A percentile compares a stretch with the other conserved stretches of the same genome.
These are phyloP conservation scores for Stratiomys singularior DNA, from an alignment of 2,888 invertebrate species.

Conservation along the genomic window DNA sequence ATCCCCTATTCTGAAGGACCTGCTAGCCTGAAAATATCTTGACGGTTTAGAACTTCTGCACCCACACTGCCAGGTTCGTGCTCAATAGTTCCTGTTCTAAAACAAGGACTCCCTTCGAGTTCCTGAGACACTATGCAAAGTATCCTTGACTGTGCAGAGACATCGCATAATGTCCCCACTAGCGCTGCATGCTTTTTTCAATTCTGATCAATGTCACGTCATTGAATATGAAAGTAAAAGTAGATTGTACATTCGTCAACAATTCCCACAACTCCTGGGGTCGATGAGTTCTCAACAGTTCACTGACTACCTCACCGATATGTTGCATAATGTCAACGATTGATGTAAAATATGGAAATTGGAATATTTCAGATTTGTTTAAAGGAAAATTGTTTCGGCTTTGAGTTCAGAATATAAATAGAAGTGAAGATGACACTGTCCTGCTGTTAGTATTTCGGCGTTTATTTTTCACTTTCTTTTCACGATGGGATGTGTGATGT, in stretches of 20 bases:
- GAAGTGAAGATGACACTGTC: slow-evolving; percentile 19
- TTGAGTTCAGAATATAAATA: slow-evolving; percentile 6
- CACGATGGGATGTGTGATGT: too few species aligned
- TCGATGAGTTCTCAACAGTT: not conserved
- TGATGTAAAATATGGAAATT: slow-evolving; percentile 6
- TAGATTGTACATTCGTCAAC: not conserved
- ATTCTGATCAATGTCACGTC: not conserved
- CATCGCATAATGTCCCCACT: not conserved
- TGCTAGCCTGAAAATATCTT: too few species aligned
- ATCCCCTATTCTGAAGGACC: too few species aligned
- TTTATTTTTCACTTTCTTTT: too few species aligned
- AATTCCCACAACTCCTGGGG: not conserved
- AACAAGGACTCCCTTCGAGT: too few species aligned
- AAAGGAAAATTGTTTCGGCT: not conserved
- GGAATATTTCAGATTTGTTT: not conserved
- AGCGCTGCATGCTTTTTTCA: not conserved
- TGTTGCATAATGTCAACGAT: not conserved
- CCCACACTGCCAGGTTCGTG: too few species aligned
- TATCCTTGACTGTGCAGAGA: too few species aligned
- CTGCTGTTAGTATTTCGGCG: not conserved
- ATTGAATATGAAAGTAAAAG: not conserved
- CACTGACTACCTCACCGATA: not conserved
- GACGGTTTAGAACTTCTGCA: too few species aligned
- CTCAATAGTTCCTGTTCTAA: too few species aligned
- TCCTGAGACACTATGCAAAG: too few species aligned